Evolutionary conservation across 2,113 vertebrate genomes (phyloP).

Genomic region (Chionodraco myersi): DNA sequence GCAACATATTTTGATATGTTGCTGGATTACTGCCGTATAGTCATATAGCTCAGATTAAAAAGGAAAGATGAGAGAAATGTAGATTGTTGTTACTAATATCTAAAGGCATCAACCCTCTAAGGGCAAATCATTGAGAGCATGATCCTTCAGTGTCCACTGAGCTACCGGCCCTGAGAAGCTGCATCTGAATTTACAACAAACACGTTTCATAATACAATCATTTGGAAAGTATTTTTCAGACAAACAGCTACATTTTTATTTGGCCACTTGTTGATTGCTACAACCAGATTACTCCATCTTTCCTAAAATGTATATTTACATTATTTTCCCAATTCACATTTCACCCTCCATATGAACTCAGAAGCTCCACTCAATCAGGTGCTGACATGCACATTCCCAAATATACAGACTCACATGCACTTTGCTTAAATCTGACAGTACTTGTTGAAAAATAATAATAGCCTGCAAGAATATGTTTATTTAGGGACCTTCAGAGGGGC

Average conservation of each 20-base stretch:
- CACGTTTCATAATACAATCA: constrained; percentile 51
- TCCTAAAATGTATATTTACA: constrained; percentile 8
- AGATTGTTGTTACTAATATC: constrained; percentile 10
- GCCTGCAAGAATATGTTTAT: constrained; percentile 4
- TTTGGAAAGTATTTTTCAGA: constrained; percentile 58
- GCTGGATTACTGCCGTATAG: constrained; percentile 19
- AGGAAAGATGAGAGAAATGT: constrained; percentile 23
- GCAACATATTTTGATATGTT: constrained; percentile 33
- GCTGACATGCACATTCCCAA: not conserved
- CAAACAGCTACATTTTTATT: constrained; percentile 54
- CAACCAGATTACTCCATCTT: constrained; percentile 21
- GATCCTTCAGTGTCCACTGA: not conserved
- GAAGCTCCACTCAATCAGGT: not conserved
- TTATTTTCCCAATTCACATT: constrained; percentile 28
- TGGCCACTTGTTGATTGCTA: constrained; percentile 43
- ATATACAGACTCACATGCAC: not conserved
- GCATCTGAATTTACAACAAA: constrained; percentile 44
- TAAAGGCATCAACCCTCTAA: constrained; percentile 21
- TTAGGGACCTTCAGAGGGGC: constrained; percentile 12
- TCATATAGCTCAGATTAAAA: not conserved
- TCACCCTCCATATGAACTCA: constrained; percentile 30
- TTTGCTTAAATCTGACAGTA: not conserved
- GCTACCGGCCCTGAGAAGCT: constrained; percentile 29
- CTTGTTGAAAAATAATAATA: constrained; percentile 28
- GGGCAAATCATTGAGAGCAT: constrained; percentile 12